Conservation (phyloP, 2,888 invertebrate genomes). For the Latrodectus hesperus region DNA sequence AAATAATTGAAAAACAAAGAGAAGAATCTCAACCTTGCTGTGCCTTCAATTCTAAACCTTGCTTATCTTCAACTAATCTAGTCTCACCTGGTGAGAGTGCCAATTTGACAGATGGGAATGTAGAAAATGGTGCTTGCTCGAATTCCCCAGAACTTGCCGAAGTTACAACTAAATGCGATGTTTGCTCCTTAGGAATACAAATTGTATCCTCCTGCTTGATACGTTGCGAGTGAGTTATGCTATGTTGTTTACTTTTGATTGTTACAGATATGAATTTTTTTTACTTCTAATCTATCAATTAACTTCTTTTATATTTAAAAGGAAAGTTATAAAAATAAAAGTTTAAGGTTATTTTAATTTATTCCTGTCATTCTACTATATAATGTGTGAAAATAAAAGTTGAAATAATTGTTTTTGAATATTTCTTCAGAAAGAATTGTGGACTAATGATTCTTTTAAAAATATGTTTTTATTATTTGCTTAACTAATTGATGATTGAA, state of each 20-base stretch:
- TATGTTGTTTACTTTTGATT: background rate
- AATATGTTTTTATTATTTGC: too few species aligned
- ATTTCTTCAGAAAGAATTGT: too few species aligned
- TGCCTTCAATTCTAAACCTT: slow-evolving; percentile 31
- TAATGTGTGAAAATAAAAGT: too few species aligned
- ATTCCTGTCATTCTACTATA: background rate
- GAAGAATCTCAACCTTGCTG: slow-evolving; percentile 34
- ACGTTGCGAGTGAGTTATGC: slow-evolving; percentile 22
- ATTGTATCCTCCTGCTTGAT: slow-evolving; percentile 56
- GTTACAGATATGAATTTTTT: background rate
- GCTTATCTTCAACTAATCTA: background rate
- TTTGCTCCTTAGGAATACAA: slow-evolving; percentile 36
- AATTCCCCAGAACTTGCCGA: background rate
- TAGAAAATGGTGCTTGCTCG: background rate
- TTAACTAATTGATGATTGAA: too few species aligned
- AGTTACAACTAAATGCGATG: slow-evolving; percentile 23
- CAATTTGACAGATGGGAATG: background rate
- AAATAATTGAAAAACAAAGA: background rate
- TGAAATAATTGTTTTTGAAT: too few species aligned
- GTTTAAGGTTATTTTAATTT: background rate
- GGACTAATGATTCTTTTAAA: too few species aligned
- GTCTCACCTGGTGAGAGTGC: slow-evolving; percentile 4
- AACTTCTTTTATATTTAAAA: background rate
- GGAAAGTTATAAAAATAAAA: background rate
- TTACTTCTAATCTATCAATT: background rate